Evolutionary conservation across 2,797 vertebrate species (phyloP).

Genomic region (Spinus pinus): DNA sequence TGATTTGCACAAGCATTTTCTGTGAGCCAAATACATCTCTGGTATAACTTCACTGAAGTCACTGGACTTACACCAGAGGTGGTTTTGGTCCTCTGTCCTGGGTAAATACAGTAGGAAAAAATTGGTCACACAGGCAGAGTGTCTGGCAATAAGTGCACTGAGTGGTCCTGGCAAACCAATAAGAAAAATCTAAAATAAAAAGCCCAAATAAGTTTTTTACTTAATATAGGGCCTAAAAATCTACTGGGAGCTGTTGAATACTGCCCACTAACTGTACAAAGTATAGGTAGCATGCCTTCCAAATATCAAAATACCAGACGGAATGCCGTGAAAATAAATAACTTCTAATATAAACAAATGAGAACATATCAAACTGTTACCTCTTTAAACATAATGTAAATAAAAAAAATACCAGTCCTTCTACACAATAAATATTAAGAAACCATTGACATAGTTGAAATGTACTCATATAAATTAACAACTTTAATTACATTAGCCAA

Average conservation of each 20-base stretch:
- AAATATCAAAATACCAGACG: slow-evolving; percentile 83
- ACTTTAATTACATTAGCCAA: slow-evolving; percentile 86
- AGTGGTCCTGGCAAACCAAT: slow-evolving; percentile 68
- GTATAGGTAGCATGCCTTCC: slow-evolving; percentile 83
- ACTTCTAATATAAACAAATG: slow-evolving; percentile 87
- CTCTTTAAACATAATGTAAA: slow-evolving; percentile 86
- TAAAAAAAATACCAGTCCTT: slow-evolving; percentile 86
- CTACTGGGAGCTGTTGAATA: slow-evolving; percentile 82
- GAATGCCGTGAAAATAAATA: slow-evolving; percentile 87
- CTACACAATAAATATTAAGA: slow-evolving; percentile 89
- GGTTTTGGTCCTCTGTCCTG: slow-evolving; percentile 56
- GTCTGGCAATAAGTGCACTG: slow-evolving; percentile 63
- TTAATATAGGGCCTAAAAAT: slow-evolving; percentile 78
- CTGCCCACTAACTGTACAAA: slow-evolving; percentile 84
- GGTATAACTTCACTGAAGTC: slow-evolving; percentile 66
- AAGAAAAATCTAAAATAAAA: slow-evolving; percentile 72
- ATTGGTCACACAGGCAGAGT: slow-evolving; percentile 60
- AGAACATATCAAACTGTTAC: slow-evolving; percentile 85
- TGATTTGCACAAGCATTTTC: slow-evolving; percentile 31
- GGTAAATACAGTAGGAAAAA: slow-evolving; percentile 64
- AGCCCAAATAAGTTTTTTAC: slow-evolving; percentile 76
- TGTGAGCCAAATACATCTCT: slow-evolving; percentile 57
- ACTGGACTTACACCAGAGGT: slow-evolving; percentile 62
- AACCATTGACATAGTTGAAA: slow-evolving; percentile 87
- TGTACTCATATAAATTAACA: slow-evolving; percentile 88